Base-by-base conservation (phyloP, 2,888 invertebrate genomes). In the Caenorhabditis parvicauda region DNA sequence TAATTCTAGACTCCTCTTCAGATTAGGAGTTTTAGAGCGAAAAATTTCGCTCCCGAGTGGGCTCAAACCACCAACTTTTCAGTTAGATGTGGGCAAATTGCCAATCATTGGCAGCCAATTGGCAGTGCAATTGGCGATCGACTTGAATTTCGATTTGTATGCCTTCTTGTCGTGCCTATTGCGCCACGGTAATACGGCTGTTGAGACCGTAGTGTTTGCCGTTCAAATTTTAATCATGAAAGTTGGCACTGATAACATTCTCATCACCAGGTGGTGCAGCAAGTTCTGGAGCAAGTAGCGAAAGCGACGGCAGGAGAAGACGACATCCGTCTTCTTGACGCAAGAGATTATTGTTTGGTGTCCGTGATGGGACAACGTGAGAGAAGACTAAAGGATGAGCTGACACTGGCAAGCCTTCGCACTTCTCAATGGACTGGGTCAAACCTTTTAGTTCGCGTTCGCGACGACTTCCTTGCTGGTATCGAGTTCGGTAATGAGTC, bases 331-430 rank as follows among this genome's bases (percentile, higher is more conserved):
- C 42, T 67, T 7, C 55, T 68, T 19, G 88, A 90, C 82, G 84
- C 92, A 59, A 87, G 87, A 60, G 91, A 91, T 81, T 94, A 93
- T 83, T 94, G 93, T 82, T 86, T 95, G 43, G 94, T 94, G 2
- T 92, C 93, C 0, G 93, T 95, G 27, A 92, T 95, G 56, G 95
- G 95, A 0, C 92, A 92, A 0, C 84, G 94, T 29, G 95, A 96
- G 80, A 86, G 95, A 57, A 92, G 95, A 78, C 86, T 96, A n/a
- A 69, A 69, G 3, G 93, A 95, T 79, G 94, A 95, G 82, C n/a
- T n/a, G n/a, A 95, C 93, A 82, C 89, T 90, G 76, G 92, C 93
- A 0, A 85, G 96, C 21, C 90, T 91, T 75, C 85, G 96, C 52
- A 93, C 94, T 82, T 92, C 92, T 82, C 76, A 74, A 6, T 72